Evolutionary conservation across 1,140 invertebrate genomes (phyloP), one percentile per base, ranked within the genome.

Genomic region (Scaptomyza hsui): DNA sequence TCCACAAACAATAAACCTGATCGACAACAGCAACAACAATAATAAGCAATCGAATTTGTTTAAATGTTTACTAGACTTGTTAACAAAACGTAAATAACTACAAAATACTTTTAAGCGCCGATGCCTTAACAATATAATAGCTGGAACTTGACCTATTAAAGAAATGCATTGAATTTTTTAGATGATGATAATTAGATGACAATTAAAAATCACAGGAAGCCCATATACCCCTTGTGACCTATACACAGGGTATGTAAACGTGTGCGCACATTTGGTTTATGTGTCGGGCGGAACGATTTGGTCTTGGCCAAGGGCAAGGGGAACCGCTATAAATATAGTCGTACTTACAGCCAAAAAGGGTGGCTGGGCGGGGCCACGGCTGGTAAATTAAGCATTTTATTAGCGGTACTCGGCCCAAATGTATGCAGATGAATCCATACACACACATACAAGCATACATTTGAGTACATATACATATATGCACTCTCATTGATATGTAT

Each of bases 301-400:
- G 32, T 39, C 55, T 48, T 24, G 59, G 32, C 49, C 49, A 63
- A 70, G 15, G 51, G 37, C 59, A 12, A 13, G 44, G 42, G 52
- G 39, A 47, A 63, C 21, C 16, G 18, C 55, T 35, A 26, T 41
- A 61, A 53, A 48, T 56, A 32, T 16, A 51, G 42, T 41, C 35
- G 44, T 19, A 41, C 53, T 29, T 49, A 42, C 6, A 26, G 29
- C 16, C 13, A 18, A 51, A 49, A 37, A 47, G 21, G 26, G 12
- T 37, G 18, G 35, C 39, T 4, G 63, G 15, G 32, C 21, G 41
- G 18, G 44, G 35, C 10, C 35, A 12, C 39, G 49, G 57, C 47
- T 81, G 81, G 69, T 86, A 86, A 86, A 86, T 81, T 88, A 86
- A 62, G 77, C 82, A 86, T 86, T 88, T 86, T 81, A 86, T 88